Evolutionary conservation across 2,113 vertebrate genomes (phyloP).

Genomic region (Oplegnathus fasciatus): DNA sequence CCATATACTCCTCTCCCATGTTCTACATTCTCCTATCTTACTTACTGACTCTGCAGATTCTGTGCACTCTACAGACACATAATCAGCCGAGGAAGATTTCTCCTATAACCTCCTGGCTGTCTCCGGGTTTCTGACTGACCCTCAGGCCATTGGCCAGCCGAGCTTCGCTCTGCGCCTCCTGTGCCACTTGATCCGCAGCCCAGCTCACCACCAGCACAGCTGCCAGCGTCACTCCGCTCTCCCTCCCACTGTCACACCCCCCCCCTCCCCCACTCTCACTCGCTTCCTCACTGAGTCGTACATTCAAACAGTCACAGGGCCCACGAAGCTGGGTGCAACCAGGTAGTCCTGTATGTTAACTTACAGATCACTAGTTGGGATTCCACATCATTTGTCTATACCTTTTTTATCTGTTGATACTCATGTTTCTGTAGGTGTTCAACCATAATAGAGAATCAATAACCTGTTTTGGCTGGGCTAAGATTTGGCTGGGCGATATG

Average conservation of each 20-base stretch:
- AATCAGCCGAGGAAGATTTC: conserved; percentile 41
- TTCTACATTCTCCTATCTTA: neutral
- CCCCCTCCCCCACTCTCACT: conserved; percentile 47
- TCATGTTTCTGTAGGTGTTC: neutral
- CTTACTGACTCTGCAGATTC: conserved; percentile 54
- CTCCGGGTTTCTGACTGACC: conserved; percentile 49
- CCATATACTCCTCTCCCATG: conserved; percentile 10
- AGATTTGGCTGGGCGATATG: neutral
- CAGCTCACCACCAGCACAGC: conserved; percentile 66
- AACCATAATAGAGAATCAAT: neutral
- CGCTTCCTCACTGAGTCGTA: conserved; percentile 27
- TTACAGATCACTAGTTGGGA: neutral
- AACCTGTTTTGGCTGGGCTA: neutral
- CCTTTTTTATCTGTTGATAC: neutral
- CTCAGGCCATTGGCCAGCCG: conserved; percentile 32
- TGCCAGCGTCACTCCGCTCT: conserved; percentile 74
- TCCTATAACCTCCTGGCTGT: conserved; percentile 31
- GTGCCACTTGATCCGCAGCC: conserved; percentile 73
- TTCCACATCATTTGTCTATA: neutral
- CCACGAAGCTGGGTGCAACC: neutral
- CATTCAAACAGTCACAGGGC: conserved; percentile 21
- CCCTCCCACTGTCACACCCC: conserved; percentile 42
- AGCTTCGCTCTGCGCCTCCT: conserved; percentile 49
- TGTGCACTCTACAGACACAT: conserved; percentile 49
- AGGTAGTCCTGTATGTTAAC: conserved; percentile 1